phyloP scores from a whole-genome alignment of 1,140 invertebrate genomes.

The Eumeta japonica region DNA sequence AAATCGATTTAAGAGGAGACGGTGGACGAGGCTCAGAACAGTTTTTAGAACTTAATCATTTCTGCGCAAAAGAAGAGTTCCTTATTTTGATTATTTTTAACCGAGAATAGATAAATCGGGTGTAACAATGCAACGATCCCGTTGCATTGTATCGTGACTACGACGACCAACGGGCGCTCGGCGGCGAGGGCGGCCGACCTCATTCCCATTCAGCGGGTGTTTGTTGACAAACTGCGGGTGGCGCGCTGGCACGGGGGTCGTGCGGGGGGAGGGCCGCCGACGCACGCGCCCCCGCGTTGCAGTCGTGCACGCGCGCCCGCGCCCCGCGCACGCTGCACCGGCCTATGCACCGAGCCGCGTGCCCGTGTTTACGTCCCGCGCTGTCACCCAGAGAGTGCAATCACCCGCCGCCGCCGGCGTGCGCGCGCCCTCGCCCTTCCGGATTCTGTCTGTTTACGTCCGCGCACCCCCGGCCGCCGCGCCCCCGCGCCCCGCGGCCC shows the following conservation, averaged over 20 bases:
- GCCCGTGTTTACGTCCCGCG: too few relatives aligned
- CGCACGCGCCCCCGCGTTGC: conserved; percentile 32
- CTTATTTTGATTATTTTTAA: too few relatives aligned
- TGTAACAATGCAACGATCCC: too few relatives aligned
- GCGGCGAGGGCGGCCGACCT: too few relatives aligned
- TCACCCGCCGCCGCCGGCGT: conserved; percentile 19
- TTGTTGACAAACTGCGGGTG: conserved; percentile 40
- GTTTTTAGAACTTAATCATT: too few relatives aligned
- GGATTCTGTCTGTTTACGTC: conserved; percentile 42
- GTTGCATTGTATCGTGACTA: too few relatives aligned
- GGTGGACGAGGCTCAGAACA: too few relatives aligned
- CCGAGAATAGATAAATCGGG: too few relatives aligned
- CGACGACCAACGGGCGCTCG: too few relatives aligned
- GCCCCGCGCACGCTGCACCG: conserved; percentile 47
- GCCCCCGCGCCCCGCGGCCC: conserved; percentile 21
- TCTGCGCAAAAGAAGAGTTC: too few relatives aligned
- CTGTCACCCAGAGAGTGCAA: too few relatives aligned
- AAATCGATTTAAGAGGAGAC: too few relatives aligned
- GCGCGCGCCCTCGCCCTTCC: conserved; percentile 31
- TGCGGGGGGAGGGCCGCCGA: conserved; percentile 18
- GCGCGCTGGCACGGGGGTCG: conserved; percentile 21
- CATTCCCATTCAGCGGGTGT: conserved; percentile 45
- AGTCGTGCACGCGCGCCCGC: conserved; percentile 41
- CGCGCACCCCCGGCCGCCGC: conserved; percentile 45
- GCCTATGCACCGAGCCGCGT: conserved; percentile 17